These are phyloP conservation scores for Atrina japonica DNA, from an alignment of 2,888 invertebrate genomes.

Conservation along the genomic window DNA sequence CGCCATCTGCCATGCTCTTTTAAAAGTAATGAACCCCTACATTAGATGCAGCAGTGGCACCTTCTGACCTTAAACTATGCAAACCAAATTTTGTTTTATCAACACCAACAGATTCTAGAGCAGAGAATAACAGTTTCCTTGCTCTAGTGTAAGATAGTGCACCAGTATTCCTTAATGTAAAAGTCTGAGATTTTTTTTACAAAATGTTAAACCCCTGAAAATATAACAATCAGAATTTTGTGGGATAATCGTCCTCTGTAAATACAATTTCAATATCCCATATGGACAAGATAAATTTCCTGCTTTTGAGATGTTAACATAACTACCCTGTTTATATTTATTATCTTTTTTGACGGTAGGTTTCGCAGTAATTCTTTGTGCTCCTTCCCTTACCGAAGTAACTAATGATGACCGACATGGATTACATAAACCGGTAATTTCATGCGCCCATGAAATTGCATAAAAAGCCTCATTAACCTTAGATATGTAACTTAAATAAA, in stretches of 20 bases:
- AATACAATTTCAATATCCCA: not conserved
- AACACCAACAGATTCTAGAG: too few relatives aligned
- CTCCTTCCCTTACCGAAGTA: constrained; percentile 23
- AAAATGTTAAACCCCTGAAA: too few relatives aligned
- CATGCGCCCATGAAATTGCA: constrained; percentile 34
- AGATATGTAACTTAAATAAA: constrained; percentile 5
- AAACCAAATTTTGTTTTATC: too few relatives aligned
- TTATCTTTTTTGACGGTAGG: constrained; percentile 11
- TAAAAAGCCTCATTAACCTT: constrained; percentile 35
- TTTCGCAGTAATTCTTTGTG: constrained; percentile 1
- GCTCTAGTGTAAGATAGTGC: not conserved
- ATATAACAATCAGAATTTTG: too few relatives aligned
- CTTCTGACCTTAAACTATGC: too few relatives aligned
- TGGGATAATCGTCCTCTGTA: too few relatives aligned
- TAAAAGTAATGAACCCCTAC: too few relatives aligned
- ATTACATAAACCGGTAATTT: constrained; percentile 27
- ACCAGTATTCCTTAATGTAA: not conserved
- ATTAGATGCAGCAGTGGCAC: not conserved
- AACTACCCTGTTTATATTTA: not conserved
- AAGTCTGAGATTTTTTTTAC: too few relatives aligned
- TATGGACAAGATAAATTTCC: not conserved
- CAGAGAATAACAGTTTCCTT: too few relatives aligned
- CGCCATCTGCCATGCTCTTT: too few relatives aligned
- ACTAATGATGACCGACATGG: constrained; percentile 32
- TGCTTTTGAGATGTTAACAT: not conserved